Evolutionary conservation across 2,888 invertebrate genomes (phyloP).

Genomic region (Ernsta delagoae): DNA sequence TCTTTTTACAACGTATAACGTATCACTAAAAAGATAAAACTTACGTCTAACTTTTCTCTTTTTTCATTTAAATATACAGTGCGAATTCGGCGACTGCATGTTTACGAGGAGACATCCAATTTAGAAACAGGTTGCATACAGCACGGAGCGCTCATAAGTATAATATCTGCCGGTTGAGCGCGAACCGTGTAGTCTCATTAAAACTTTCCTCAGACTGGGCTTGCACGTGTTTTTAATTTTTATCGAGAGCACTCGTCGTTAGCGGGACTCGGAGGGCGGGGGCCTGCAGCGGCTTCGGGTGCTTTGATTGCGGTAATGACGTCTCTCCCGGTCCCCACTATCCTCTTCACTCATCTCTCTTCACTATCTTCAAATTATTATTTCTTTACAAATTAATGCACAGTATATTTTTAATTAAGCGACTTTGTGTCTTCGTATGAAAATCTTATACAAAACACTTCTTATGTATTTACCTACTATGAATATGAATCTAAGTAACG

Average conservation of each 20-base stretch:
- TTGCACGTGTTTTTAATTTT: conserved; percentile 85
- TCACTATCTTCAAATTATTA: conserved; percentile 77
- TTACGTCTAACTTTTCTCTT: neutral
- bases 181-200: conserved; percentile 80
- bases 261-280: conserved; percentile 53
- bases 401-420: conserved; percentile 62
- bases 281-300: conserved; percentile 61
- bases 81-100: conserved; percentile 29
- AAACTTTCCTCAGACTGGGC: conserved; percentile 83
- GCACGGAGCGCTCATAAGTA: conserved; percentile 43
- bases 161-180: conserved; percentile 59
- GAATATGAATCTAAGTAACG: no score
- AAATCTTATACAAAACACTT: conserved; percentile 18
- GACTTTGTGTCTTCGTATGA: conserved; percentile 37
- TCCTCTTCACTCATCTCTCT: conserved; percentile 65
- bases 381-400: conserved; percentile 75
- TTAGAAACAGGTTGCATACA: conserved; percentile 41
- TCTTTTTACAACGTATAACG: no score
- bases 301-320: conserved; percentile 85
- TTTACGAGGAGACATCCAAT: conserved; percentile 42
- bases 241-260: conserved; percentile 84
- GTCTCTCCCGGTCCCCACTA: conserved; percentile 60
- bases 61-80: conserved; percentile 21
- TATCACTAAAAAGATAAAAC: neutral
- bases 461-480: no score